Conservation (phyloP, 2,113 vertebrate species). For the Antidorcas marsupialis region DNA sequence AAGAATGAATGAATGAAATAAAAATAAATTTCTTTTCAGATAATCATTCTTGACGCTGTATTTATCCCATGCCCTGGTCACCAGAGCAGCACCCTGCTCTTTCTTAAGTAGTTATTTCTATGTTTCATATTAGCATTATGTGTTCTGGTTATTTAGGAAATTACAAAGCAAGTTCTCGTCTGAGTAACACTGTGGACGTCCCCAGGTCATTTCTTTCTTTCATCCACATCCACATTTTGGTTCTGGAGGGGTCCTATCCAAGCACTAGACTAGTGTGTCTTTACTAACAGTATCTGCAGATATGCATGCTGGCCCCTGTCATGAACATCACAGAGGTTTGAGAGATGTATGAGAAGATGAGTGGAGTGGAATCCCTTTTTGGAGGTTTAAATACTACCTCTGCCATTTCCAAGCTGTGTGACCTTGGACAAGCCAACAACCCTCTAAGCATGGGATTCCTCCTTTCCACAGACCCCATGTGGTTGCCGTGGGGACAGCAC, state of each 20-base stretch:
- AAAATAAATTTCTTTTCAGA: not conserved
- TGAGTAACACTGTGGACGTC: not conserved
- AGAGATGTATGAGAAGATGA: not conserved
- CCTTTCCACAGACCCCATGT: not conserved
- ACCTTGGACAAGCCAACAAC: not conserved
- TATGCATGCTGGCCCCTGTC: no score
- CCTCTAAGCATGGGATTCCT: not conserved
- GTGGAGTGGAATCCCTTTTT: not conserved
- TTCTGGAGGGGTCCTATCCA: not conserved
- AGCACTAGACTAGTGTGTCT: not conserved
- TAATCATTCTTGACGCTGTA: not conserved
- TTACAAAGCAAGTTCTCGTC: not conserved
- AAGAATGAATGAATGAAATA: not conserved
- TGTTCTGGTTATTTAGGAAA: not conserved
- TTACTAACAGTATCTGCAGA: not conserved
- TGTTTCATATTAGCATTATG: not conserved
- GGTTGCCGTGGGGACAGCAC: not conserved
- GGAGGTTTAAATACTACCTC: not conserved
- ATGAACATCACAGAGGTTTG: accelerated
- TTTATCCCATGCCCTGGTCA: not conserved
- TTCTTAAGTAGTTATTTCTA: not conserved
- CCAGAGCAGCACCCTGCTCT: not conserved
- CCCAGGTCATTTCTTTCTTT: not conserved
- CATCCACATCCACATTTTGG: not conserved
- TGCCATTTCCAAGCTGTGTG: not conserved